Conservation (phyloP, 64 coral and sea anemone species). For the Montipora efflorescens region DNA sequence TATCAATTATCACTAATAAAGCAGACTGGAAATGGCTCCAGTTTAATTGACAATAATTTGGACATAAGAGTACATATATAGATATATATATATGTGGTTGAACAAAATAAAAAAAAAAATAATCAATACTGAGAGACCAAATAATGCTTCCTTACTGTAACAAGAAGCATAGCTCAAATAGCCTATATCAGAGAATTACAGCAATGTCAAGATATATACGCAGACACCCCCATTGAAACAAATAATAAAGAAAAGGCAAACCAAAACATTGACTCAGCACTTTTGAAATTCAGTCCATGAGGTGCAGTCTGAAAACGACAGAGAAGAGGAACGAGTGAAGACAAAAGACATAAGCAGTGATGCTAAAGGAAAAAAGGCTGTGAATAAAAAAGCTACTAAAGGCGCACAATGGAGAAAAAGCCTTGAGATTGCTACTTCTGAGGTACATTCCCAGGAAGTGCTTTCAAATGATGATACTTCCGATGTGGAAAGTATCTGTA, state of each 20-base stretch:
- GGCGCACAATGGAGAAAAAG: background rate
- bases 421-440: background rate
- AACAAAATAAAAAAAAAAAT: background rate
- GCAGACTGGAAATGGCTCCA: background rate
- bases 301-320: conserved; percentile 1
- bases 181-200: background rate
- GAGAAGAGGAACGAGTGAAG: background rate
- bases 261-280: background rate
- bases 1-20: conserved; percentile 3
- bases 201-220: background rate
- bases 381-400: conserved; percentile 2
- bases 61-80: background rate
- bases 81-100: background rate
- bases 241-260: background rate
- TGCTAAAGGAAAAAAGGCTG: background rate
- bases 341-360: conserved; percentile 1
- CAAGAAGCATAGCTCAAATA: background rate
- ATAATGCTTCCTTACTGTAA: background rate
- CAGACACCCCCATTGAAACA: conserved; percentile 1
- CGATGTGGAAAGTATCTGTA: background rate
- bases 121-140: background rate
- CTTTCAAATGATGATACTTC: background rate
- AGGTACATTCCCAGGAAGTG: conserved; percentile 1
- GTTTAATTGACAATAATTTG: background rate
- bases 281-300: conserved; percentile 1